Base-by-base conservation (phyloP, 2,888 invertebrate genomes). In the Philereme transversata region DNA sequence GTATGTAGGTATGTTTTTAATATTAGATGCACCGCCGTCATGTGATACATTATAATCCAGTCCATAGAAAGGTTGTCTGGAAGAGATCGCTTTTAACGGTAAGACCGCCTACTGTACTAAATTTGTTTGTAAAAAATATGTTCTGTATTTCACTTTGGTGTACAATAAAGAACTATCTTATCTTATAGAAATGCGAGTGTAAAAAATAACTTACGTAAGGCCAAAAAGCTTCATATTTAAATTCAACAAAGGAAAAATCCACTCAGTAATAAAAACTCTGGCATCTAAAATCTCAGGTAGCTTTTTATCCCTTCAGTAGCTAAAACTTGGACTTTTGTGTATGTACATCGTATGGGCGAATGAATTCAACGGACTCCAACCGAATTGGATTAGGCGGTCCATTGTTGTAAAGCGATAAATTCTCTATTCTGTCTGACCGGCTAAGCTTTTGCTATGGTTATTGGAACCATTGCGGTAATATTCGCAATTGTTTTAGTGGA, bases 351-450 rank as follows among this genome's bases (percentile, higher is more conserved):
- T 74, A 68, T 75, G 73, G 69, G 75, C 76, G 75, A 75, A 70
- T 74, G 73, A 83, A 87, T 87, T 86, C 84, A 78, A 77, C 72
- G 73, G 73, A 78, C 77, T 76, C 74, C 74, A 73, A 73, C 69
- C 71, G 73, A 77, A 83, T 82, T 78, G 83, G 85, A 87, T 88
- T 86, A 87, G 82, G 68, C 77, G 75, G 71, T 71, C 76, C 74
- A 87, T 88, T 90, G 88, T 89, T 81, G 77, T 76, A 71, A 75
- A 78, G 78, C 86, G 78, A 88, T 89, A 89, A 87, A 88, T 89
- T 87, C 82, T 76, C 85, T 78, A 81, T 81, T 82, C 82, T 78
- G 76, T 83, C 82, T 77, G 75, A 70, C 74, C 78, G 70, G 70
- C 74, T 84, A 81, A 87, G 79, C 81, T 74, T 71, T 50, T 69